Evolutionary conservation across 2,113 vertebrate species (phyloP).

Genomic region (Propithecus coquereli): DNA sequence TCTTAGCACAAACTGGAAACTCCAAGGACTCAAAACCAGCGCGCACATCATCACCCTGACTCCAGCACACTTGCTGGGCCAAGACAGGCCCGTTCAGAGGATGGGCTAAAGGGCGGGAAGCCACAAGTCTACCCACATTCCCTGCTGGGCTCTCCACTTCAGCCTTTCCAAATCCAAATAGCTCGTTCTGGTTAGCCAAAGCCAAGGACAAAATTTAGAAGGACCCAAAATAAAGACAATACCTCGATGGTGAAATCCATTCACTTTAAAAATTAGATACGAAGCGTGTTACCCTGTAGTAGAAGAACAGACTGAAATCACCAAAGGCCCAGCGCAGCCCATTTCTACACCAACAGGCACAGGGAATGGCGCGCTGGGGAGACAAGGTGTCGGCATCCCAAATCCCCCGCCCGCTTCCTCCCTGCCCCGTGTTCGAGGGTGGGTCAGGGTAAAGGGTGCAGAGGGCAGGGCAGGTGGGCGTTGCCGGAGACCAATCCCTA

Average conservation of each 20-base stretch:
- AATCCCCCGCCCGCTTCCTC: not conserved
- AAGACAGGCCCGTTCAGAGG: not conserved
- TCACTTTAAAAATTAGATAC: not conserved
- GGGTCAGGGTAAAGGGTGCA: accelerated
- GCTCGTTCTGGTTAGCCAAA: not conserved
- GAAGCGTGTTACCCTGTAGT: not conserved
- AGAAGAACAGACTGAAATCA: not conserved
- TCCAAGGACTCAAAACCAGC: not conserved
- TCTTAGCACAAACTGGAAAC: not conserved
- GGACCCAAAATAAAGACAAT: not conserved
- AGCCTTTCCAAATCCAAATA: not conserved
- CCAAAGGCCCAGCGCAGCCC: not conserved
- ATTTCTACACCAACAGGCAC: accelerated
- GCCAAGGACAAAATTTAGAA: not conserved
- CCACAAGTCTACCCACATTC: not conserved
- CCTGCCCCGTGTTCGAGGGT: not conserved
- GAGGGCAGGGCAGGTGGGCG: no score
- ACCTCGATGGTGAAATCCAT: not conserved
- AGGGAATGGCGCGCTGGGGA: accelerated
- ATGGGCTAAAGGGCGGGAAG: not conserved
- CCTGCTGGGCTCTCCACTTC: no score
- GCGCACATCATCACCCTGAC: not conserved
- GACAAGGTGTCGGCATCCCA: accelerated
- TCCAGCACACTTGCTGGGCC: not conserved
- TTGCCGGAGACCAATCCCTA: not conserved